These are phyloP conservation scores for Penaeus japonicus DNA, from an alignment of 1,140 invertebrate species.

Conservation along the genomic window DNA sequence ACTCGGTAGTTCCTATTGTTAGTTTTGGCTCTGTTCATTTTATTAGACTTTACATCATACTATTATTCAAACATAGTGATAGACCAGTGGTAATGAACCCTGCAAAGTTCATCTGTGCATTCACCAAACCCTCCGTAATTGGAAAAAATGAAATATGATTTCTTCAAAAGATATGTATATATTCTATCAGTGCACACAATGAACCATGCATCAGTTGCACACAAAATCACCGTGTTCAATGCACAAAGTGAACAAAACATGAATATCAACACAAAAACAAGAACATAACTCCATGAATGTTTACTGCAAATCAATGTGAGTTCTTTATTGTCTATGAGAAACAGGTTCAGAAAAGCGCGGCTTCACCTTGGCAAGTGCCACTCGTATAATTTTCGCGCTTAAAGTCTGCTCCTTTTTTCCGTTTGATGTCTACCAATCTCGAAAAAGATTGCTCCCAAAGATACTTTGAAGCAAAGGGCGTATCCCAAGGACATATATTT, in stretches of 20 bases:
- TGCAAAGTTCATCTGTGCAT: background rate
- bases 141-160: too few species aligned
- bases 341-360: background rate
- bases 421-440: conserved; percentile 12
- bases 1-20: too few species aligned
- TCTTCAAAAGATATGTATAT: background rate
- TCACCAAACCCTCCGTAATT: too few species aligned
- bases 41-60: too few species aligned
- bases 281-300: background rate
- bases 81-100: background rate
- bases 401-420: conserved; percentile 19
- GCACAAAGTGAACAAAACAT: background rate
- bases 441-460: conserved; percentile 17
- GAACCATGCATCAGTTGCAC: background rate
- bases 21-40: too few species aligned
- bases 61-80: too few species aligned
- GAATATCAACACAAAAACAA: background rate
- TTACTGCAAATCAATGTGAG: background rate
- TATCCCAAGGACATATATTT: background rate
- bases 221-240: too few species aligned
- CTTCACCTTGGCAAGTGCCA: conserved; percentile 29
- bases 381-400: background rate
- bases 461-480: conserved; percentile 6
- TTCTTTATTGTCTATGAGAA: background rate
- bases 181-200: background rate